Evolutionary conservation across 2,888 invertebrate species (phyloP), one percentile per base, ranked within the genome.

Genomic region (Oscheius sp.): DNA sequence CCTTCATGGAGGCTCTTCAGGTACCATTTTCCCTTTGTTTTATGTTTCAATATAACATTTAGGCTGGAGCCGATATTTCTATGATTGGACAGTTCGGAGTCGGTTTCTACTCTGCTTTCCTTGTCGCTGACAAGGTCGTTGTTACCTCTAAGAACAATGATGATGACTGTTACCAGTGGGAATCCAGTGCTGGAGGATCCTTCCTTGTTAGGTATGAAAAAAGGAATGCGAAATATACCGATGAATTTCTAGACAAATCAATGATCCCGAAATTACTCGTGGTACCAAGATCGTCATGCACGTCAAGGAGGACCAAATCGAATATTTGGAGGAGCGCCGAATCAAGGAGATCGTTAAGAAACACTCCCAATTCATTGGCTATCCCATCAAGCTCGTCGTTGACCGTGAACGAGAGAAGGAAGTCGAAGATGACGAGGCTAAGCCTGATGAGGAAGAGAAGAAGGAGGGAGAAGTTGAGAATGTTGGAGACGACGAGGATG

Each of bases 71-170:
- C 68, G 98, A 98, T 86, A 98, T 98, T 84, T 95, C 94, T 82
- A 98, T 98, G 97, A 98, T 98, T 88, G 98, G 98, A 88, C 97
- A 98, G 89, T 98, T 98, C 89, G 97, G 97, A 90, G 98, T 98
- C 77, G 97, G 97, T 89, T 98, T 98, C 91, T 98, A 97, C 89
- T 98, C 97, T 0, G 95, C 96, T 54, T 98, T 97, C 88, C 89
- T 98, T 78, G 91, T 98, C 57, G 96, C 97, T 41, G 97, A 98
- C 88, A 91, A 83, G 86, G 83, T 85, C 47, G 92, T 92, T 0
- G 97, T 98, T 0, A 91, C 92, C 75, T 95, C 95, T 0, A 97
- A 95, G 87, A 91, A 94, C 90, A 97, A 97, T 86, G 97, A 98
- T 87, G 97, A 98, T 86, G 97, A 97, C 83, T 94, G 94, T 87